Percentiles rank a stretch among this genome's conserved stretches.
These are phyloP conservation scores for human DNA, from an alignment of 2,113 vertebrate genomes.

Conservation along the genomic window GRCh38 chr5:72421501-72422000, in stretches of 20 bases:
- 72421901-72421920: neutral
- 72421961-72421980: neutral
- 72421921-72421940: neutral
- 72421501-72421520: neutral
- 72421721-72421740: neutral
- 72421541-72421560: conserved; percentile 19
- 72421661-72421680: neutral
- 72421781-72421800: neutral
- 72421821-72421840: neutral
- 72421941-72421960: neutral
- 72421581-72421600: neutral
- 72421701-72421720: neutral
- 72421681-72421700: conserved; percentile 1
- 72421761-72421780: neutral
- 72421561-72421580: conserved; percentile 36
- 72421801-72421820: conserved; percentile 19
- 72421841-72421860: neutral
- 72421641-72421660: neutral
- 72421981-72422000: neutral
- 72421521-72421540: neutral
- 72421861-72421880: neutral
- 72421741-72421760: neutral
- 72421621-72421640: neutral
- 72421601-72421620: neutral
- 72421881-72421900: neutral